These are phyloP conservation scores for Agrochola litura DNA, from an alignment of 2,888 invertebrate species.

Conservation along the genomic window DNA sequence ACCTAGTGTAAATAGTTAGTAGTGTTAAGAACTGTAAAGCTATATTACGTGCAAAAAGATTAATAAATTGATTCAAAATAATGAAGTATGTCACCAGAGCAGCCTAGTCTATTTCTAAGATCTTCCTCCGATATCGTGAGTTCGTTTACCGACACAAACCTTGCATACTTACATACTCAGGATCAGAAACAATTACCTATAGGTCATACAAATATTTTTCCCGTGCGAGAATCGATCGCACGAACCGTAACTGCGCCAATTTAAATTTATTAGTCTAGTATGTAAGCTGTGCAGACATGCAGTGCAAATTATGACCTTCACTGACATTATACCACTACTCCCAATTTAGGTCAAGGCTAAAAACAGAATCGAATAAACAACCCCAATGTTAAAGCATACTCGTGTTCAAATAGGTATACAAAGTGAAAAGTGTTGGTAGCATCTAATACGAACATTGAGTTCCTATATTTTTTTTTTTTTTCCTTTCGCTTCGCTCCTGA, in stretches of 20 bases:
- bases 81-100: no score
- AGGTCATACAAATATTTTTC: slow-evolving; percentile 6
- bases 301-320: slow-evolving; percentile 41
- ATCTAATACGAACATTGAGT: slow-evolving; percentile 45
- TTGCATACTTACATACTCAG: not conserved
- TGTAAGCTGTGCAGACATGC: slow-evolving; percentile 15
- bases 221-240: not conserved
- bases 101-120: not conserved
- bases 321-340: slow-evolving; percentile 21
- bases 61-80: no score
- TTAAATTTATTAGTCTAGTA: not conserved
- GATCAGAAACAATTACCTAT: not conserved
- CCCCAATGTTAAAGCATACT: slow-evolving; percentile 28
- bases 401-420: slow-evolving; percentile 30
- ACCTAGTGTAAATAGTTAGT: no score
- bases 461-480: slow-evolving; percentile 55
- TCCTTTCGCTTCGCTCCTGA: slow-evolving; percentile 52
- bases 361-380: slow-evolving; percentile 48
- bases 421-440: slow-evolving; percentile 27
- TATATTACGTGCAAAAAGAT: no score
- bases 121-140: no score
- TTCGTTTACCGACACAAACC: not conserved
- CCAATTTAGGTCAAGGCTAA: slow-evolving; percentile 46
- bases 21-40: no score
- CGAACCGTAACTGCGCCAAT: not conserved